Base-by-base conservation (phyloP, 2,797 vertebrate species). In the Microhierax caerulescens region DNA sequence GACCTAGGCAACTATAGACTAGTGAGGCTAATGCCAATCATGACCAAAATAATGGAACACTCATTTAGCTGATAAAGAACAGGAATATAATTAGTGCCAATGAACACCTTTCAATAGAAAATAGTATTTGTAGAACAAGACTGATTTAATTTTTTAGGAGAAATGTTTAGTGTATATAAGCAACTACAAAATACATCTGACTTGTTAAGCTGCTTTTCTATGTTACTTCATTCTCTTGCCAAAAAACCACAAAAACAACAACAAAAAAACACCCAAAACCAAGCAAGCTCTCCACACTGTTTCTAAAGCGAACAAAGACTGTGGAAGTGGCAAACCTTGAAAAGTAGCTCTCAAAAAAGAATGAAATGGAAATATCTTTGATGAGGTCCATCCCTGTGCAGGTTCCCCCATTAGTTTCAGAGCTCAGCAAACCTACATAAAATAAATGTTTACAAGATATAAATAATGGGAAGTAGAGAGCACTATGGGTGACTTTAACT, bases 271-370 rank as follows among this genome's bases (percentile, higher is more conserved):
- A n/a, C n/a, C n/a, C n/a, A n/a, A n/a, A n/a, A n/a, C n/a, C n/a
- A n/a, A n/a, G n/a, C n/a, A 13, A 9, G 0, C 13, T 73, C 45
- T 20, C 8, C 17, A 45, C 11, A 53, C 4, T 41, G n/a, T 21
- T 51, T 7, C 17, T 76, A 25, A 63, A 73, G 18, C 61, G 56
- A 85, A 65, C 32, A 79, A 90, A 83, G 51, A 34, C 25, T 5
- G 3, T 39, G 11, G 36, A 84, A 90, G 13, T 32, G 14, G 13
- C 13, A 80, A 76, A 51, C 25, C 14, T 56, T 20, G 61, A 76
- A 82, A 83, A 23, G 22, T 5, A 64, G 3, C 11, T 67, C 17
- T 63, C 11, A 63, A 30, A 60, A 20, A 69, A 86, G 14, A 70
- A 63, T 9, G 11, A 93, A 82, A 69, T 50, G 6, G 22, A 53